Base-by-base conservation (phyloP, 1,140 invertebrate species). In the Pseudomyrmex pallidus region DNA sequence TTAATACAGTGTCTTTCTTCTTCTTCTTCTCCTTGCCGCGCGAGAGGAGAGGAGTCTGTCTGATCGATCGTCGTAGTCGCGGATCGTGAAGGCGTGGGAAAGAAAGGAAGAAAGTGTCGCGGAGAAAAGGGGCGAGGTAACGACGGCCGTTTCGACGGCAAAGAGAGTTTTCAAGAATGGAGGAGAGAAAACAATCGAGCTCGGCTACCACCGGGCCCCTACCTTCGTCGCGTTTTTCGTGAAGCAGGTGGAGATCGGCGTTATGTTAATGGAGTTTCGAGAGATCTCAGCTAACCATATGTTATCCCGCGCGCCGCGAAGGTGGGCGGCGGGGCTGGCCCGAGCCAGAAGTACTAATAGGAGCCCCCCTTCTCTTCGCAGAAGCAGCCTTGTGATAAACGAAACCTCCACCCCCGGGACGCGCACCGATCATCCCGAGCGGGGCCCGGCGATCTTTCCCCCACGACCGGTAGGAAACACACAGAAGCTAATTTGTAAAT, bases 211-310 rank as follows among this genome's bases (percentile, higher is more conserved):
- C 52, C 64, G 17, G 52, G 64, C 54, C 20, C 62, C 48, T 35
- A 68, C 25, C 74, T 57, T 20, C 54, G 54, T 76, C 61, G 73
- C 73, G 83, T 88, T 88, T 88, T 87, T 88, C 86, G 77, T 72
- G 54, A 84, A 90, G 89, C 92, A 92, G 92, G 91, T 92, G 92
- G 90, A 85, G 73, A 84, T 83, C 90, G 87, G 76, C 82, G 61
- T 90, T 91, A 92, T 91, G 88, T 89, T 92, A 90, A 91, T 88
- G 74, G 88, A 59, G 35, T 56, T 87, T 83, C 73, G 73, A 74
- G 74, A 90, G 85, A 91, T 90, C 87, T 89, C 87, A 76, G 88
- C 90, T 91, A 91, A 89, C 92, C 92, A 92, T 92, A 93, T 93
- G 91, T 87, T 89, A 77, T 64, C 67, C 85, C n/a, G 35, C n/a